These are phyloP conservation scores for Mantis religiosa DNA, from an alignment of 2,888 invertebrate genomes.

Conservation along the genomic window DNA sequence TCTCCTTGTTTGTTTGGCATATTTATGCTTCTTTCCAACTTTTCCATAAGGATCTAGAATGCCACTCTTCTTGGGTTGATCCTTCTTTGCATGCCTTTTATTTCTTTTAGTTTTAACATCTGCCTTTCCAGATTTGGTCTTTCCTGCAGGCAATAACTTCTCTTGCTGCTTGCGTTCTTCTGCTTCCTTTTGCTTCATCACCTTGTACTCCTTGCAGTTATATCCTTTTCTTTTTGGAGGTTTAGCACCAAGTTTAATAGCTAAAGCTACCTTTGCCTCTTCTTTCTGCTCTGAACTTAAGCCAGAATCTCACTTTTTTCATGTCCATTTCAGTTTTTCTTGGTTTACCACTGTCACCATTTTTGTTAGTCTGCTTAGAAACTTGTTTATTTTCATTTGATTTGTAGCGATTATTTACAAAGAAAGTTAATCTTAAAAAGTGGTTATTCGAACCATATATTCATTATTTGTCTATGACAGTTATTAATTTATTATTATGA, in stretches of 20 bases:
- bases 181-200: constrained; percentile 56
- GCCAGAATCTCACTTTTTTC: constrained; percentile 70
- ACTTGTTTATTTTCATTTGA: not conserved
- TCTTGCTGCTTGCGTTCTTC: constrained; percentile 44
- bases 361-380: not conserved
- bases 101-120: constrained; percentile 51
- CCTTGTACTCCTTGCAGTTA: constrained; percentile 67
- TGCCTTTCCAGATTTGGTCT: constrained; percentile 57
- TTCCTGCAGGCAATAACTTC: constrained; percentile 45
- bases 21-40: constrained; percentile 11
- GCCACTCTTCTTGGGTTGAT: constrained; percentile 49
- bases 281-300: constrained; percentile 65
- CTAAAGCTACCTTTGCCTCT: constrained; percentile 72
- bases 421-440: no score
- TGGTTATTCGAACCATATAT: no score
- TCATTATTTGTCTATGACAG: no score
- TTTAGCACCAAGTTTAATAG: constrained; percentile 79
- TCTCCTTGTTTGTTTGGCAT: no score
- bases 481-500: no score
- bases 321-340: constrained; percentile 59
- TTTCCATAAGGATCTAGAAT: constrained; percentile 25
- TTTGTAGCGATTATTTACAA: no score
- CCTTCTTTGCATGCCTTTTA: constrained; percentile 40
- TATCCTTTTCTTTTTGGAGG: constrained; percentile 63
- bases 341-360: constrained; percentile 17